Percentiles rank a stretch among this genome's conserved stretches.
Evolutionary conservation across 2,888 invertebrate genomes (phyloP).

Genomic region (Rhagophthalmus giganteus): DNA sequence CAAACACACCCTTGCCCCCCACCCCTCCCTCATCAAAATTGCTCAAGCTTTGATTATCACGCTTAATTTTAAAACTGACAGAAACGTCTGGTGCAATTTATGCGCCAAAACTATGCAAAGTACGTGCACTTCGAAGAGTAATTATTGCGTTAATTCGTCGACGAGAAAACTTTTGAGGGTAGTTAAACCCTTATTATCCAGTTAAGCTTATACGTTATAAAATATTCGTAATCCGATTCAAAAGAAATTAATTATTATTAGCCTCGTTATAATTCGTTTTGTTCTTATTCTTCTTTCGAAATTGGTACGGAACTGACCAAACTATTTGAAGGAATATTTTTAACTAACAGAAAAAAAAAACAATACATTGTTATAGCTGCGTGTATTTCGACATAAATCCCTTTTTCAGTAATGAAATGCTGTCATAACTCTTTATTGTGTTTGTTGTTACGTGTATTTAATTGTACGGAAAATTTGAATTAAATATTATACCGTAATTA

Average conservation of each 20-base stretch:
- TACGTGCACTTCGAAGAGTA: slow-evolving; percentile 6
- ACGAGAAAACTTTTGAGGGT: slow-evolving; percentile 5
- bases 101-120: slow-evolving; percentile 12
- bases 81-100: slow-evolving; percentile 23
- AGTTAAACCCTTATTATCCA: background rate
- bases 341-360: slow-evolving; percentile 16
- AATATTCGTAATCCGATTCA: background rate
- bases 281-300: slow-evolving; percentile 5
- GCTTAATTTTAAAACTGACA: slow-evolving; percentile 41
- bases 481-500: slow-evolving; percentile 57
- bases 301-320: slow-evolving; percentile 6
- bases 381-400: slow-evolving; percentile 43
- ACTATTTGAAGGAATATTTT: background rate
- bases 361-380: slow-evolving; percentile 32
- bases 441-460: slow-evolving; percentile 52
- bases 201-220: background rate
- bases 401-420: slow-evolving; percentile 49
- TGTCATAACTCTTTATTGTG: slow-evolving; percentile 51
- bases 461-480: slow-evolving; percentile 57
- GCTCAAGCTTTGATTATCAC: slow-evolving; percentile 37
- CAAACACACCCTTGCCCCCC: slow-evolving; percentile 47
- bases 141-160: slow-evolving; percentile 14
- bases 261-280: slow-evolving; percentile 4
- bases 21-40: slow-evolving; percentile 32
- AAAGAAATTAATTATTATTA: slow-evolving; percentile 1